A percentile compares a stretch with the other conserved stretches of the same genome.
Conservation (phyloP, 2,113 vertebrate genomes). For the Burhinus bistriatus region DNA sequence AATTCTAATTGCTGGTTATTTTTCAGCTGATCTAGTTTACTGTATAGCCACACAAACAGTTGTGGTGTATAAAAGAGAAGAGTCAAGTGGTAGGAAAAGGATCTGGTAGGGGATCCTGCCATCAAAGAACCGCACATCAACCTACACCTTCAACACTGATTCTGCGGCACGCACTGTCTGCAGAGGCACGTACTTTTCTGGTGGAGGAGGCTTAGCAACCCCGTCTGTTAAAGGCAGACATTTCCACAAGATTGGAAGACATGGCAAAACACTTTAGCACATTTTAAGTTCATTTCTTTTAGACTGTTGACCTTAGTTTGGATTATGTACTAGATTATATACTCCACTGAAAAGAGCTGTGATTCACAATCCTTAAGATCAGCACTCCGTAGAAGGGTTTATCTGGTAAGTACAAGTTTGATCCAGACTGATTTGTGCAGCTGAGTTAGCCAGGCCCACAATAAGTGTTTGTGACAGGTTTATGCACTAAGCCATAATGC, state of each 20-base stretch:
- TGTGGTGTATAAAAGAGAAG: not conserved
- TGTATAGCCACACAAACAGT: not conserved
- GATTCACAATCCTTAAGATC: not conserved
- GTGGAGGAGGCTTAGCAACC: not conserved
- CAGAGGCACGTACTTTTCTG: not conserved
- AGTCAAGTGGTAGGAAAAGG: not conserved
- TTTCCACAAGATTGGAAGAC: not conserved
- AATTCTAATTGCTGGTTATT: not conserved
- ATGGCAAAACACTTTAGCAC: not conserved
- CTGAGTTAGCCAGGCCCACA: not conserved
- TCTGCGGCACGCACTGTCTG: not conserved
- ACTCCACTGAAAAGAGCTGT: not conserved
- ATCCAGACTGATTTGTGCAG: not conserved
- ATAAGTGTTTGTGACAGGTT: not conserved
- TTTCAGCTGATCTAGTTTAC: not conserved
- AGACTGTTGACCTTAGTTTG: not conserved
- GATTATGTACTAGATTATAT: not conserved
- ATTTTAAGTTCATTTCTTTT: not conserved
- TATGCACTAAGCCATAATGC: not conserved
- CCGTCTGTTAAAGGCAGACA: not conserved
- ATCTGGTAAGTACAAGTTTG: not conserved
- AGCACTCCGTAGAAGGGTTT: not conserved
- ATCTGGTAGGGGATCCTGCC: not conserved
- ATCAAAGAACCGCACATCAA: not conserved
- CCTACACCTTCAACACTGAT: not conserved